Evolutionary conservation across 64 coral and sea anemone genomes (phyloP).

Genomic region (Cladopsammia gracilis): DNA sequence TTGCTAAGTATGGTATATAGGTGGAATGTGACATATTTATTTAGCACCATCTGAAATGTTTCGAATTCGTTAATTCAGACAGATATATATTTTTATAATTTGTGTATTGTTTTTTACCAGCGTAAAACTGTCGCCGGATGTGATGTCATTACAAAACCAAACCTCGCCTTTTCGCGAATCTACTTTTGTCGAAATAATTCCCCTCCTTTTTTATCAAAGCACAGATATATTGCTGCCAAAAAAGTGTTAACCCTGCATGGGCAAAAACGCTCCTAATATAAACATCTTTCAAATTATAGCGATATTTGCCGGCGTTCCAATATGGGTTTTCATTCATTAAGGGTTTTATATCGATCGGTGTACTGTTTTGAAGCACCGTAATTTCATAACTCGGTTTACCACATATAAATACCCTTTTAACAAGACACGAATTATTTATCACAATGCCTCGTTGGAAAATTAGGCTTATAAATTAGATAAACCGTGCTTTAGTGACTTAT

Average conservation of each 20-base stretch:
- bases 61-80: neutral
- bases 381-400: neutral
- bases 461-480: neutral
- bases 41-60: neutral
- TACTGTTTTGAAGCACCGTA: neutral
- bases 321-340: neutral
- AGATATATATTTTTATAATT: neutral
- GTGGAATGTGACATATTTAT: neutral
- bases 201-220: neutral
- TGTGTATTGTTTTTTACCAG: neutral
- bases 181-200: neutral
- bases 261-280: neutral
- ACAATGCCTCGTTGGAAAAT: neutral
- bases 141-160: neutral
- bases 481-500: neutral
- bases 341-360: neutral
- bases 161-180: neutral
- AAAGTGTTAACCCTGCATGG: neutral
- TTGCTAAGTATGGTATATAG: slow-evolving; percentile 31
- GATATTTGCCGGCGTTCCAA: neutral
- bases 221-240: neutral
- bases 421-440: neutral
- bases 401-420: neutral
- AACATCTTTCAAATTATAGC: neutral
- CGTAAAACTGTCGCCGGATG: neutral